phyloP scores from a whole-genome alignment of 2,113 vertebrate species.

The Phaethornis superciliosus region DNA sequence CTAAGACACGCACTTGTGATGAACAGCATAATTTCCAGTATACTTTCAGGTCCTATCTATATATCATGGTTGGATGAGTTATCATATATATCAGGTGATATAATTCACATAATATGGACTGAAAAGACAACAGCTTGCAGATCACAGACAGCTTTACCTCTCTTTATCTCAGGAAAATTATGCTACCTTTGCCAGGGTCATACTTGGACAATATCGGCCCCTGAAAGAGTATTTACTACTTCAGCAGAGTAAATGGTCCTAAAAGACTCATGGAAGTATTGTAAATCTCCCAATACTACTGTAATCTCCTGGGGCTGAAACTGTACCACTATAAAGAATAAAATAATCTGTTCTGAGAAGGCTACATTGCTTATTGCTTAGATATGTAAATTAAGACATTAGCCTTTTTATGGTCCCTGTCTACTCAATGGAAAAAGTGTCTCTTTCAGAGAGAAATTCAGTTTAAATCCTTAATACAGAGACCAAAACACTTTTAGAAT shows the following conservation, averaged over 20 bases:
- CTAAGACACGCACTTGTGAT: neutral
- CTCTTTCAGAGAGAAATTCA: neutral
- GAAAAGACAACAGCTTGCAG: neutral
- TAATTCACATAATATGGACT: neutral
- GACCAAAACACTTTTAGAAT: neutral
- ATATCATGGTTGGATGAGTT: neutral
- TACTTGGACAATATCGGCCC: neutral
- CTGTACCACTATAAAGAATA: neutral
- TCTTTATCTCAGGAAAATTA: neutral
- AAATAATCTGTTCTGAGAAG: neutral
- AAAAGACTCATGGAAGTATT: neutral
- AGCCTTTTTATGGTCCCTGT: neutral
- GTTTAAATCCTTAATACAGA: neutral
- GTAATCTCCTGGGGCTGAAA: neutral
- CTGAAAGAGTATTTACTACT: neutral
- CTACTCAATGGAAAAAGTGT: neutral
- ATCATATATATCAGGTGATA: neutral
- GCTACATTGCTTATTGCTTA: neutral
- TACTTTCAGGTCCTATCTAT: neutral
- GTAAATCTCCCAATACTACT: neutral
- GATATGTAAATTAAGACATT: neutral
- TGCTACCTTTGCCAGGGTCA: neutral
- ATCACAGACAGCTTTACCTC: neutral
- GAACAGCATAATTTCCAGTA: neutral
- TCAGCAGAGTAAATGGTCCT: neutral